phyloP scores from a whole-genome alignment of 2,888 invertebrate genomes.

The Cheilosia scutellata region DNA sequence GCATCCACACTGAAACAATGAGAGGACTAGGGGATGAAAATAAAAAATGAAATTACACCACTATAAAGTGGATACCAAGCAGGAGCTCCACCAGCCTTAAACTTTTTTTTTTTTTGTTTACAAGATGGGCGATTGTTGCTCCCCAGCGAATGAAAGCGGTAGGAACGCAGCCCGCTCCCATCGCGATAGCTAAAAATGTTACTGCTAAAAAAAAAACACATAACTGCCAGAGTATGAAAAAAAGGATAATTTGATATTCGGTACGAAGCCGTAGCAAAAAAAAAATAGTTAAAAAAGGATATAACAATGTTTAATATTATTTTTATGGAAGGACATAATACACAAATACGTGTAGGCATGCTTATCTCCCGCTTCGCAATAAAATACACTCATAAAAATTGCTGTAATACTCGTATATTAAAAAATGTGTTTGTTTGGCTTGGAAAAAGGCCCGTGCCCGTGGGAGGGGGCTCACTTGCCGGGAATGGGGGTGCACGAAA shows the following conservation, averaged over 20 bases:
- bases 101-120: constrained; percentile 38
- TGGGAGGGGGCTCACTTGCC: not conserved
- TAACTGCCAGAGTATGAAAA: constrained; percentile 65
- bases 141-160: constrained; percentile 45
- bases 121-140: constrained; percentile 70
- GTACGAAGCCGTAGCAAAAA: constrained; percentile 35
- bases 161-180: constrained; percentile 41
- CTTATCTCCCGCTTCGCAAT: constrained; percentile 80
- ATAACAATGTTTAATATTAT: constrained; percentile 76
- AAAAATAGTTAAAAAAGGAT: constrained; percentile 74
- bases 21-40: constrained; percentile 28
- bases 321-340: constrained; percentile 76
- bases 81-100: constrained; percentile 20
- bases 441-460: constrained; percentile 20
- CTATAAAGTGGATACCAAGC: constrained; percentile 66
- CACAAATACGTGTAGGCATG: constrained; percentile 76
- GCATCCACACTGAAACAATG: constrained; percentile 58
- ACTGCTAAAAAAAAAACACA: constrained; percentile 44
- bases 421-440: constrained; percentile 83
- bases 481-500: constrained; percentile 25
- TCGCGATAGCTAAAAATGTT: constrained; percentile 66
- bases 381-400: constrained; percentile 84
- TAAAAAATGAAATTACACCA: constrained; percentile 71
- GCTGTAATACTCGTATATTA: constrained; percentile 82
- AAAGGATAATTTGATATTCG: constrained; percentile 75